Evolutionary conservation across 2,113 vertebrate genomes (phyloP).

Genomic region (Trichomycterus rosablanca): DNA sequence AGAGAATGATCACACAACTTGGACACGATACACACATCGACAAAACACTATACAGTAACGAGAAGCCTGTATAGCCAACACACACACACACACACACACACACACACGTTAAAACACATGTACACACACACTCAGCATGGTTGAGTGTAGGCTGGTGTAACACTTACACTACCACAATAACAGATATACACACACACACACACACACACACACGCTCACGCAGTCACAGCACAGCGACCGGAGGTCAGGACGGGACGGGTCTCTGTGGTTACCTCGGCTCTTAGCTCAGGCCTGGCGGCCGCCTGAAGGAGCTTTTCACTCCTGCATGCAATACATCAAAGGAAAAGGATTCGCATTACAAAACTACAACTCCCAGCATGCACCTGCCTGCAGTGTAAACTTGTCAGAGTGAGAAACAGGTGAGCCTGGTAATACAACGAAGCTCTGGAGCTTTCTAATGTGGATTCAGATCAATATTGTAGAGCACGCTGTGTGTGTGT

Average conservation of each 20-base stretch:
- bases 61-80: neutral
- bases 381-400: slow-evolving; percentile 46
- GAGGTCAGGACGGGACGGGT: slow-evolving; percentile 54
- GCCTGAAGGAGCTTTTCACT: slow-evolving; percentile 72
- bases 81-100: slow-evolving; percentile 12
- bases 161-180: slow-evolving; percentile 44
- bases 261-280: slow-evolving; percentile 73
- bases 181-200: slow-evolving; percentile 41
- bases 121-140: slow-evolving; percentile 30
- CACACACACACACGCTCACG: slow-evolving; percentile 21
- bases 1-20: too few species aligned
- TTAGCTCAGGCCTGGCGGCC: slow-evolving; percentile 71
- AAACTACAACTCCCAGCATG: slow-evolving; percentile 57
- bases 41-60: slow-evolving; percentile 9
- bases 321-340: slow-evolving; percentile 79
- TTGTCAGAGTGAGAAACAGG: slow-evolving; percentile 16
- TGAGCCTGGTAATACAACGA: neutral
- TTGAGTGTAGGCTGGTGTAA: slow-evolving; percentile 18
- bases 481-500: too few species aligned
- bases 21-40: neutral
- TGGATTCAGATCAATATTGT: too few species aligned
- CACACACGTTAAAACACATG: slow-evolving; percentile 11
- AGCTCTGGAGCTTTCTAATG: too few species aligned
- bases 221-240: slow-evolving; percentile 56
- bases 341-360: slow-evolving; percentile 76